These are phyloP conservation scores for Melozone crissalis DNA, from an alignment of 2,113 vertebrate genomes.

Conservation along the genomic window DNA sequence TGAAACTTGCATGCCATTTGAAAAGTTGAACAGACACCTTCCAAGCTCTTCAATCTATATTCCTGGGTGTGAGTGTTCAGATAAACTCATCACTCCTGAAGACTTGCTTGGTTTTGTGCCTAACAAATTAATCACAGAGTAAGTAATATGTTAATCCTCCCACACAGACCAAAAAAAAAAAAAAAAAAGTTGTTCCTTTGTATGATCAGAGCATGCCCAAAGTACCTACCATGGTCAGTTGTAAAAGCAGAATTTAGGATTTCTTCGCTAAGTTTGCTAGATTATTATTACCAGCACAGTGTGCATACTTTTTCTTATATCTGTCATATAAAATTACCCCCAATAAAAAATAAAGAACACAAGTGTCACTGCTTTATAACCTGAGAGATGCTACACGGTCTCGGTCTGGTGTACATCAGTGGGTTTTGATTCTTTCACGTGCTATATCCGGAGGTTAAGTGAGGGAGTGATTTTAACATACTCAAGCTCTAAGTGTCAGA, in stretches of 20 bases:
- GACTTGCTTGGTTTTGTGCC: neutral
- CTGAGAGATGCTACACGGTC: neutral
- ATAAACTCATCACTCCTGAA: neutral
- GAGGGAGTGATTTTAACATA: constrained; percentile 34
- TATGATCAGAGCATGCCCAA: neutral
- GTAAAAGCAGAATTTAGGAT: neutral
- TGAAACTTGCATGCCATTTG: neutral
- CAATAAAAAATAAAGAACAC: neutral
- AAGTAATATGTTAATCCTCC: neutral
- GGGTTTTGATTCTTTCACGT: constrained; percentile 7
- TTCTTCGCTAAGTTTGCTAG: neutral
- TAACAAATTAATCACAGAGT: neutral
- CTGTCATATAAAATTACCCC: neutral
- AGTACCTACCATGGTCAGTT: neutral
- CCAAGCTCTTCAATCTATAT: neutral
- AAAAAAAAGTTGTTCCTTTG: neutral
- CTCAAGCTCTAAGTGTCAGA: neutral
- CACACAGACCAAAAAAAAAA: neutral
- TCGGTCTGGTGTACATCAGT: neutral
- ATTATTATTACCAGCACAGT: neutral
- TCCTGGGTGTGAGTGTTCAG: neutral
- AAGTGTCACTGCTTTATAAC: neutral
- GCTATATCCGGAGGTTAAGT: neutral
- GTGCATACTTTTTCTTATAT: neutral
- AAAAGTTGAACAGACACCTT: neutral